Evolutionary conservation across 23 tunicate species (phyloP).

Genomic region (Halocynthia roretzi): DNA sequence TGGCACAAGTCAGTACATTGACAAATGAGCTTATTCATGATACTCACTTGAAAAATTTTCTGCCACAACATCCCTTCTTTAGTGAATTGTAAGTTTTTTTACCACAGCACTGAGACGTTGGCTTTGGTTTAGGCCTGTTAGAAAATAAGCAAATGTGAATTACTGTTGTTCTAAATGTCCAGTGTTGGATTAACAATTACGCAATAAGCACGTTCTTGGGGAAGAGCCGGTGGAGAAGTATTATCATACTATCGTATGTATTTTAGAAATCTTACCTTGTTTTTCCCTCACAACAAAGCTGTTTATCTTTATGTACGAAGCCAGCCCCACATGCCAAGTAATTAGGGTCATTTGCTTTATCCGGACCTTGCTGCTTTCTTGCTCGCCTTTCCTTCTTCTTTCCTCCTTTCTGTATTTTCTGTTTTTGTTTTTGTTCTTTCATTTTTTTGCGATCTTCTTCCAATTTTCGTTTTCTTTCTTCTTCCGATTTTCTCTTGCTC

Average conservation of each 20-base stretch:
- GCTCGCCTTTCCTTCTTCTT: background rate
- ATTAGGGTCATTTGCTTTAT: conserved; percentile 1
- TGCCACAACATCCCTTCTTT: background rate
- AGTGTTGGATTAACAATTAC: no score
- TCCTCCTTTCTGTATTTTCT: background rate
- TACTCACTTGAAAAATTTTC: background rate
- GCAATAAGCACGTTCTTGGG: no score
- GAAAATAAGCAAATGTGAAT: no score
- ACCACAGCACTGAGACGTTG: background rate
- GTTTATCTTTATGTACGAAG: conserved; percentile 8
- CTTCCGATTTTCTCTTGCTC: background rate
- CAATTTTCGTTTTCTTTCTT: conserved; percentile 9
- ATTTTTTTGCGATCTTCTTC: conserved; percentile 2
- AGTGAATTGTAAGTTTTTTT: background rate
- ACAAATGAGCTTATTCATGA: no score
- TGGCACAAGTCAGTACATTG: no score
- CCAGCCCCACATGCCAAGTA: conserved; percentile 5
- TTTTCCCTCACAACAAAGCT: conserved; percentile 11
- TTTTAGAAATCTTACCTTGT: background rate
- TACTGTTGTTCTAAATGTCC: no score
- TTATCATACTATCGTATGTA: no score
- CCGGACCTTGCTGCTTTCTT: background rate
- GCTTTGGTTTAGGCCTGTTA: background rate
- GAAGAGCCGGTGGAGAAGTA: no score
- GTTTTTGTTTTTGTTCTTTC: background rate